A percentile compares a stretch with the other conserved stretches of the same genome.
These are phyloP conservation scores for Indicator indicator DNA, from an alignment of 2,113 vertebrate genomes.

Conservation along the genomic window DNA sequence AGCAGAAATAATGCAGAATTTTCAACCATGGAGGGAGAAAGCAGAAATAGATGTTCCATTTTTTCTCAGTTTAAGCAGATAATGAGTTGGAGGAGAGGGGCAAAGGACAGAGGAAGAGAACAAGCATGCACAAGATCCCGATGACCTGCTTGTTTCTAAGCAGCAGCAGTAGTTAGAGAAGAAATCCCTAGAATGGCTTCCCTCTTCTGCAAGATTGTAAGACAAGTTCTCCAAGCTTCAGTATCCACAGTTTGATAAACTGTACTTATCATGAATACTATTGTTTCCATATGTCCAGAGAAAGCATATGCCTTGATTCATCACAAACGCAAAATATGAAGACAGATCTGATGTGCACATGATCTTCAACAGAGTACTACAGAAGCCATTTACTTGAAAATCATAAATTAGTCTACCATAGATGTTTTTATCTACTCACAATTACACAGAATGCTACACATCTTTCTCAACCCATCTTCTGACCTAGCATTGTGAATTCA, in stretches of 20 bases:
- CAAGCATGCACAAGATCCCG: not conserved
- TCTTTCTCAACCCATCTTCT: not conserved
- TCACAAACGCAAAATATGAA: not conserved
- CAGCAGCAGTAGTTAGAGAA: not conserved
- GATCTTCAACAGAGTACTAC: not conserved
- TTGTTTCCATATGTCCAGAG: not conserved
- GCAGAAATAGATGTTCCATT: not conserved
- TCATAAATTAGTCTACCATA: not conserved
- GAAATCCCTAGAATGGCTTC: not conserved
- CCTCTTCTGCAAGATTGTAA: not conserved
- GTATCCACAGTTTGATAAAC: not conserved
- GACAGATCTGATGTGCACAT: not conserved
- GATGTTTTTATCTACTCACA: not conserved
- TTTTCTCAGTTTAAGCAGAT: not conserved
- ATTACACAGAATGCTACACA: not conserved
- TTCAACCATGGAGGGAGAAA: not conserved
- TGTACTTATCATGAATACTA: not conserved
- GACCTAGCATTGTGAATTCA: not conserved
- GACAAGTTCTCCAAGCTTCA: not conserved
- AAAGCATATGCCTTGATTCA: not conserved
- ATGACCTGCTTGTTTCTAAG: not conserved
- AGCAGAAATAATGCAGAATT: not conserved
- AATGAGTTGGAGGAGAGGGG: not conserved
- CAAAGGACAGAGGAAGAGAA: not conserved
- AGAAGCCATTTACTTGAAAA: not conserved